Evolutionary conservation across 1,140 invertebrate genomes (phyloP).

Genomic region (Medauroidea extradentata): DNA sequence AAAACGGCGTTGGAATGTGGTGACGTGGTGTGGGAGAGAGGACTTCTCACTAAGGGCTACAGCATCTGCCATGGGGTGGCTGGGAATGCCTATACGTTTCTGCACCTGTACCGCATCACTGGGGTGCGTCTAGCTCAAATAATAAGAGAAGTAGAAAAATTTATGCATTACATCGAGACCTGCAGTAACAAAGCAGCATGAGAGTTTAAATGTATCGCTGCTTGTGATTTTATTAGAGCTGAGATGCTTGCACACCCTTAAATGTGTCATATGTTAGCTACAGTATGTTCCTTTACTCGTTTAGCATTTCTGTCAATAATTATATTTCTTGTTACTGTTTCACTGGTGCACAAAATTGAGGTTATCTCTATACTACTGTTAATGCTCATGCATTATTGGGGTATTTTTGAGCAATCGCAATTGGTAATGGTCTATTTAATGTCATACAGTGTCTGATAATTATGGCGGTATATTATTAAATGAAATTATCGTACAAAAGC

Average conservation of each 20-base stretch:
- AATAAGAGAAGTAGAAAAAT: not conserved
- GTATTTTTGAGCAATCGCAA: too few relatives aligned
- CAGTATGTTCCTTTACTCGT: too few relatives aligned
- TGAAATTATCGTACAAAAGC: too few relatives aligned
- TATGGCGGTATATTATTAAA: too few relatives aligned
- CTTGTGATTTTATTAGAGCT: not conserved
- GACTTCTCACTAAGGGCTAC: slow-evolving; percentile 85
- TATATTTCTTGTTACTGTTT: too few relatives aligned
- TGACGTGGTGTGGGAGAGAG: slow-evolving; percentile 78
- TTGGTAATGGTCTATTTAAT: too few relatives aligned
- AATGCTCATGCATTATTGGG: too few relatives aligned
- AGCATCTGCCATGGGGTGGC: slow-evolving; percentile 88
- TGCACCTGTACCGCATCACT: slow-evolving; percentile 75
- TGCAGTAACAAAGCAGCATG: not conserved
- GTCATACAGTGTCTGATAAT: too few relatives aligned
- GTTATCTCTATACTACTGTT: too few relatives aligned
- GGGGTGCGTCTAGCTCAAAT: slow-evolving; percentile 47
- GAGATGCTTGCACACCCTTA: not conserved
- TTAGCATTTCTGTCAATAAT: too few relatives aligned
- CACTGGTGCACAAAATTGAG: too few relatives aligned
- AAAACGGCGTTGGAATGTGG: slow-evolving; percentile 64
- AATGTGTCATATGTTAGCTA: not conserved
- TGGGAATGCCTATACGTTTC: slow-evolving; percentile 87
- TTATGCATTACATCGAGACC: not conserved
- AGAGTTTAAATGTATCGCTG: not conserved